phyloP scores from a whole-genome alignment of 2,888 invertebrate species.

The Cyrtodaria siliqua region DNA sequence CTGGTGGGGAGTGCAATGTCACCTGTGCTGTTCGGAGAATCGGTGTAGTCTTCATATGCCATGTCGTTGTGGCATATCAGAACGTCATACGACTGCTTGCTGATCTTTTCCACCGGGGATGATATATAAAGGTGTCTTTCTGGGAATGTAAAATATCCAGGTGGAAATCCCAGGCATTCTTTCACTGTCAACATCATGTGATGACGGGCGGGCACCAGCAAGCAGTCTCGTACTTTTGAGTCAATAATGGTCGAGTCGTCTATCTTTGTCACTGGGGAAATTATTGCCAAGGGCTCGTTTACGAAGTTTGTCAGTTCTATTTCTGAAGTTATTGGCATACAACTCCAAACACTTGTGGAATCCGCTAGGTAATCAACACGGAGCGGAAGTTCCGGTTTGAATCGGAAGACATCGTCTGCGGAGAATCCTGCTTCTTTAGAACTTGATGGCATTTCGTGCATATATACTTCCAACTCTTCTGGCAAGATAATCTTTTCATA shows the following conservation, averaged over 20 bases:
- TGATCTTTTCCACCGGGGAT: conserved; percentile 66
- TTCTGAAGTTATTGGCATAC: conserved; percentile 62
- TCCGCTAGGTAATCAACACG: conserved; percentile 64
- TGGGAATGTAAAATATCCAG: conserved; percentile 74
- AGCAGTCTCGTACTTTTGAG: conserved; percentile 65
- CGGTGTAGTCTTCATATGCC: conserved; percentile 67
- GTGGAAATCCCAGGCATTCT: conserved; percentile 72
- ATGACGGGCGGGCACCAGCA: conserved; percentile 72
- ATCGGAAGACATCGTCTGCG: conserved; percentile 59
- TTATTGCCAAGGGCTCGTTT: conserved; percentile 65
- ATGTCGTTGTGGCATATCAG: conserved; percentile 68
- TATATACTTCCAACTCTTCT: conserved; percentile 71
- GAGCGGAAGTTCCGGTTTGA: conserved; percentile 61
- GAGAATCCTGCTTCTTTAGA: conserved; percentile 66
- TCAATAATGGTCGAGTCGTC: conserved; percentile 48
- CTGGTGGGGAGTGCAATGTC: conserved; percentile 29
- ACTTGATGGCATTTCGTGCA: conserved; percentile 59
- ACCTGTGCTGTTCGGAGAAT: conserved; percentile 19
- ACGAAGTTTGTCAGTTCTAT: conserved; percentile 67
- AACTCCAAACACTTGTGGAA: conserved; percentile 51
- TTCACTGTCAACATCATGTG: conserved; percentile 63
- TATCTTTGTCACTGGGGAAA: conserved; percentile 63
- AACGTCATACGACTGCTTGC: conserved; percentile 61
- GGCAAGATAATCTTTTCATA: conserved; percentile 70
- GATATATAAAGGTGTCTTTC: conserved; percentile 55